Conservation (phyloP, 1,140 invertebrate genomes). For the Pogonomyrmex barbatus region DNA sequence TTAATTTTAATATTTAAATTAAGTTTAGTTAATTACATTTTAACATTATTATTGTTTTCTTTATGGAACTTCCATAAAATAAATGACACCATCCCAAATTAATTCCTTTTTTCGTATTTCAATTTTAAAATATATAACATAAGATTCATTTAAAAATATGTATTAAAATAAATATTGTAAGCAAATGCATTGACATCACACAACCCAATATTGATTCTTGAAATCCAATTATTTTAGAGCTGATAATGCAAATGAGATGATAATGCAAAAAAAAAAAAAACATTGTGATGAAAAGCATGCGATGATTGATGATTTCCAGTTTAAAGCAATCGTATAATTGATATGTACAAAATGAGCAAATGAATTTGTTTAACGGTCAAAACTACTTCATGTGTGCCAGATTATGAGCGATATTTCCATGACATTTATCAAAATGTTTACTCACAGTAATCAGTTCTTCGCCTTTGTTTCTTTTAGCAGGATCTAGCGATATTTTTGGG, state of each 20-base stretch:
- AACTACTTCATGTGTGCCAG: conserved; percentile 7
- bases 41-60: neutral
- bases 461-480: conserved; percentile 88
- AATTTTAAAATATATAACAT: conserved; percentile 24
- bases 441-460: conserved; percentile 89
- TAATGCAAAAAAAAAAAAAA: conserved; percentile 56
- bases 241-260: neutral
- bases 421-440: conserved; percentile 61
- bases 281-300: conserved; percentile 67
- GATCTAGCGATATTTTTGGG: conserved; percentile 93
- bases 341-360: conserved; percentile 46
- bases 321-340: conserved; percentile 26
- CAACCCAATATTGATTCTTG: neutral
- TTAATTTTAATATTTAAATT: conserved; percentile 1
- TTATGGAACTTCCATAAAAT: neutral
- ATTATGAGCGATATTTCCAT: conserved; percentile 4
- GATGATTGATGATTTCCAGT: conserved; percentile 35
- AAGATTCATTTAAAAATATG: conserved; percentile 39
- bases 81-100: conserved; percentile 4
- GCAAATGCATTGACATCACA: conserved; percentile 26
- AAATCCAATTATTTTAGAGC: conserved; percentile 7
- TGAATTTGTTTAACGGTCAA: conserved; percentile 7
- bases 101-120: neutral
- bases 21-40: conserved; percentile 29
- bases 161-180: conserved; percentile 46